Conservation (phyloP, 2,113 vertebrate species). For the Catharus bicknelli region DNA sequence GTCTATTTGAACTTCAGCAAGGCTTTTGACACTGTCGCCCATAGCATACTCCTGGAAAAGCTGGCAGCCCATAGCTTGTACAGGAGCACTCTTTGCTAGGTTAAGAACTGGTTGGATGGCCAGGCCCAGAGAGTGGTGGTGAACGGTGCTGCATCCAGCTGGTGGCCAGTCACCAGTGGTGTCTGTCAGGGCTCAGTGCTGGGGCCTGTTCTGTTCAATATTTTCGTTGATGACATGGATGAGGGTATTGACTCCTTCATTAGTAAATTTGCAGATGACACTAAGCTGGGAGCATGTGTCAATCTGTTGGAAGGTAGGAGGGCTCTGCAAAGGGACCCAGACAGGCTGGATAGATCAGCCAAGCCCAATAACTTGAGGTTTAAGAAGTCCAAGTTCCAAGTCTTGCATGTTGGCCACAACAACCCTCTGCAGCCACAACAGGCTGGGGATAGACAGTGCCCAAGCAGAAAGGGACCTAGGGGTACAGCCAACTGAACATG, state of each 20-base stretch:
- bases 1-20: not conserved
- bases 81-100: not conserved
- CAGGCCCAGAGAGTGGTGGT: too few species aligned
- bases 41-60: not conserved
- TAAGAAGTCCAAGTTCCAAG: not conserved
- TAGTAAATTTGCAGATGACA: not conserved
- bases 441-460: not conserved
- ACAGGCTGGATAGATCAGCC: too few species aligned
- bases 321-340: too few species aligned
- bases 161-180: too few species aligned
- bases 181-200: too few species aligned
- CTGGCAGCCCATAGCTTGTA: not conserved
- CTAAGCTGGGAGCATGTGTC: not conserved
- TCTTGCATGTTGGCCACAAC: not conserved
- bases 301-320: not conserved
- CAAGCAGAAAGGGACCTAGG: not conserved
- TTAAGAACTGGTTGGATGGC: not conserved
- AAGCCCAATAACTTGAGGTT: not conserved
- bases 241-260: not conserved
- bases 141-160: rapidly evolving
- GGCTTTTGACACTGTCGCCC: not conserved
- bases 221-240: too few species aligned
- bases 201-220: too few species aligned
- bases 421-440: too few species aligned
- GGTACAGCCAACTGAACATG: not conserved